These are phyloP conservation scores for Philaenus spumarius DNA, from an alignment of 1,140 invertebrate genomes.

Conservation along the genomic window DNA sequence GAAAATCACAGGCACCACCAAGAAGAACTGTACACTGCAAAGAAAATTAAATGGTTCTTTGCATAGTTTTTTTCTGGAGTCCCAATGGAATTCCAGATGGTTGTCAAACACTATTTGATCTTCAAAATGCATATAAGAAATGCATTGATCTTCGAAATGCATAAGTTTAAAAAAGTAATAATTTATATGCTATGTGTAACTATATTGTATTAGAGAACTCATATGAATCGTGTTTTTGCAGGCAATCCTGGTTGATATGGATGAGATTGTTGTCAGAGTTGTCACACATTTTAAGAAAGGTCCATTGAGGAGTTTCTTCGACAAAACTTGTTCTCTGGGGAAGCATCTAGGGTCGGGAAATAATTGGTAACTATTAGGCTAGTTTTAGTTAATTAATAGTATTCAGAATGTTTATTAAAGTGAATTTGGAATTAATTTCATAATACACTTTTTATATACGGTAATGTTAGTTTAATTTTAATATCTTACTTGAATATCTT, in stretches of 20 bases:
- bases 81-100: conserved; percentile 39
- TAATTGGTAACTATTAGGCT: conserved; percentile 61
- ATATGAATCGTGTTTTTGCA: conserved; percentile 27
- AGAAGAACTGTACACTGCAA: conserved; percentile 29
- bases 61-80: conserved; percentile 53
- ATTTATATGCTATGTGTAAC: no score
- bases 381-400: no score
- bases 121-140: conserved; percentile 49
- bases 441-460: no score
- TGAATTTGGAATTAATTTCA: no score
- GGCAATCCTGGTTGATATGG: conserved; percentile 64
- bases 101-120: conserved; percentile 41
- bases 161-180: conserved; percentile 44
- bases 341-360: conserved; percentile 65
- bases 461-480: no score
- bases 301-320: conserved; percentile 51
- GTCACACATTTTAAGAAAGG: conserved; percentile 52
- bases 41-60: conserved; percentile 43
- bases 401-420: no score
- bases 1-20: conserved; percentile 40
- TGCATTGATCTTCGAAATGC: no score
- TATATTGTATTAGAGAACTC: conserved; percentile 15
- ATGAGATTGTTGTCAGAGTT: conserved; percentile 66
- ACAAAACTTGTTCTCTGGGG: conserved; percentile 52
- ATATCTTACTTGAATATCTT: no score